Evolutionary conservation across 2,113 vertebrate genomes (phyloP), one percentile per base, ranked within the genome.

Genomic region (Poicephalus gulielmi): DNA sequence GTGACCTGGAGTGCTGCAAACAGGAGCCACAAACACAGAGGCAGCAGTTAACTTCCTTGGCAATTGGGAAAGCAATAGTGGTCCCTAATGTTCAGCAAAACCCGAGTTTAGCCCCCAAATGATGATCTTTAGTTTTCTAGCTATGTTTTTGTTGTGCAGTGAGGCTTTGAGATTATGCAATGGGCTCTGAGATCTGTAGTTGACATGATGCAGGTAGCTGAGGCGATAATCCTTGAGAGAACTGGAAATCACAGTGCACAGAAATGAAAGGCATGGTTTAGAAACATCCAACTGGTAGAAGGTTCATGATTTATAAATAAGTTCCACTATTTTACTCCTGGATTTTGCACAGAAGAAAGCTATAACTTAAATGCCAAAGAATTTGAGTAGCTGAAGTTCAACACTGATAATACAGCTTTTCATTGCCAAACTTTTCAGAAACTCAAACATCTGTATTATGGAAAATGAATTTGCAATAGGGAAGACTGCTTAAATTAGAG

Each of bases 291-390:
- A 68, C n/a, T 0, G 1, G 71, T 68, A 71, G 28, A 13, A 50
- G 39, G 23, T 41, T 50, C 25, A 24, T 78, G 20, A 31, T 79
- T 92, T 92, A 49, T 68, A 94, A 90, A 39, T 63, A 62, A 53
- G 14, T 90, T 79, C 57, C 35, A 55, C 43, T 84, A 9, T 78
- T 94, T 92, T 71, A 27, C 8, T 71, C 33, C 35, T 71, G 23
- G 52, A 55, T 90, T 85, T 91, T 94, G 33, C 62, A 64, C 33
- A 57, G 85, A 82, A 71, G 35, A 90, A 82, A 76, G 23, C 20
- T 73, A 30, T 63, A 71, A 85, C 59, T 71, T 73, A 90, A 95
- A 87, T 76, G 57, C 77, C 30, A 79, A 63, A 60, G 55, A 57
- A 31, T 74, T 81, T 77, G 49, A 57, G 12, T 68, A 79, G 27